Percentiles rank a stretch among this genome's conserved stretches.
These are phyloP conservation scores for Enteromius treurensis DNA, from an alignment of 2,797 vertebrate species.

Conservation along the genomic window DNA sequence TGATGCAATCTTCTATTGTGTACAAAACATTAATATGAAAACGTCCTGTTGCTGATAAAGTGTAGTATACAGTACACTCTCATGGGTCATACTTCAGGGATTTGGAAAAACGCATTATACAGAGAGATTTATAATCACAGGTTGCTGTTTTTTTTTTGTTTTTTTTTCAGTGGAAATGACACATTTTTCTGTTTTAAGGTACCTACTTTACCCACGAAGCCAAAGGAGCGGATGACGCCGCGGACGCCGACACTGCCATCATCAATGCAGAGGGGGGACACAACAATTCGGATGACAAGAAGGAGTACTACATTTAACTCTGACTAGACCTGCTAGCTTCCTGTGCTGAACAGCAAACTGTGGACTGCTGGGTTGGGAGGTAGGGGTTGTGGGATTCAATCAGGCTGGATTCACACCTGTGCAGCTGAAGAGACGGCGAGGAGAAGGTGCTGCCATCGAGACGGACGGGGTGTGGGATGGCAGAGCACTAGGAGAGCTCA, in stretches of 20 bases:
- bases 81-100: no score
- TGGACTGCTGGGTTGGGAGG: conserved; percentile 57
- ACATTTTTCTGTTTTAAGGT: conserved; percentile 72
- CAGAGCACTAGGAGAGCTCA: conserved; percentile 74
- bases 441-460: conserved; percentile 55
- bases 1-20: no score
- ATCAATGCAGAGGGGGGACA: conserved; percentile 99
- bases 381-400: conserved; percentile 60
- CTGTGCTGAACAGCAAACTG: conserved; percentile 53
- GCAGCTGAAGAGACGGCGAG: conserved; percentile 48
- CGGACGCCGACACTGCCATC: conserved; percentile 98
- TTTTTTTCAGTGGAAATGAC: conserved; percentile 1
- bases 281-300: conserved; percentile 98
- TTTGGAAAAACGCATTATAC: no score
- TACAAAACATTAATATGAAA: no score
- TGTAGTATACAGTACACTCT: no score
- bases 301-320: conserved; percentile 98
- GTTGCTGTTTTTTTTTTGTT: no score
- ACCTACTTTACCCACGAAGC: conserved; percentile 99
- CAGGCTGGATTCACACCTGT: conserved; percentile 57
- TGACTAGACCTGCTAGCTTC: conserved; percentile 69
- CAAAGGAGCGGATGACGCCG: conserved; percentile 99
- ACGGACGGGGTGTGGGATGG: conserved; percentile 73
- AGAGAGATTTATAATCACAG: no score
- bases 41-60: no score